Conservation (phyloP, 1,140 invertebrate species). For the Cotesia typhae region DNA sequence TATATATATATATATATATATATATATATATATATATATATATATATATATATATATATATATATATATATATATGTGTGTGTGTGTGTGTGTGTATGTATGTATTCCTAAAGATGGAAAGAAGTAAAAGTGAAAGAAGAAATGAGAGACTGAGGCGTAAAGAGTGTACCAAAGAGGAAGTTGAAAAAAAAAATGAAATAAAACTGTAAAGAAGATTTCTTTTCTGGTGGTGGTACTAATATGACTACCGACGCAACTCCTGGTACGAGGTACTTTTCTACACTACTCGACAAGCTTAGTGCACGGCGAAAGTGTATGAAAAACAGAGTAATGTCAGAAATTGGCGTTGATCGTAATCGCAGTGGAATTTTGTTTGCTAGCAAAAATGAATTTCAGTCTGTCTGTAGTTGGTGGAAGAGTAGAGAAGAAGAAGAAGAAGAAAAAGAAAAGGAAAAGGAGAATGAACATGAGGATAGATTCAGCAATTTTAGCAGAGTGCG, state of each 20-base stretch:
- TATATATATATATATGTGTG: background rate
- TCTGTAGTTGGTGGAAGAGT: background rate
- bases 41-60: too few relatives aligned
- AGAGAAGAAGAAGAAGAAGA: too few relatives aligned
- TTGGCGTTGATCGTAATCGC: constrained; percentile 4
- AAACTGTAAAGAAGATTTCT: background rate
- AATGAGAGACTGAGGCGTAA: too few relatives aligned
- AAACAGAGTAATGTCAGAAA: background rate
- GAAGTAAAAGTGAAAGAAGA: too few relatives aligned
- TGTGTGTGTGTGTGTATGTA: too few relatives aligned
- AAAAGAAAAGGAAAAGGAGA: too few relatives aligned
- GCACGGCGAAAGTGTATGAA: background rate
- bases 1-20: background rate
- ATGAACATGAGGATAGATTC: too few relatives aligned
- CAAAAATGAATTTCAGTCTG: constrained; percentile 5
- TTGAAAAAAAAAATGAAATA: background rate
- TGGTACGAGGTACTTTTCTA: too few relatives aligned
- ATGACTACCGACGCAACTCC: too few relatives aligned
- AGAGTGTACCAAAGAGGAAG: background rate
- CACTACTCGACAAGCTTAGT: background rate
- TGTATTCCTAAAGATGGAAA: too few relatives aligned
- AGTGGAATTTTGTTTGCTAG: constrained; percentile 13
- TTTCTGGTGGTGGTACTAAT: background rate
- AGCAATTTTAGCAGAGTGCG: background rate
- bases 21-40: too few relatives aligned